A percentile compares a stretch with the other conserved stretches of the same genome.
These are phyloP conservation scores for Lacanobia wlatinum DNA, from an alignment of 2,888 invertebrate species.

Conservation along the genomic window DNA sequence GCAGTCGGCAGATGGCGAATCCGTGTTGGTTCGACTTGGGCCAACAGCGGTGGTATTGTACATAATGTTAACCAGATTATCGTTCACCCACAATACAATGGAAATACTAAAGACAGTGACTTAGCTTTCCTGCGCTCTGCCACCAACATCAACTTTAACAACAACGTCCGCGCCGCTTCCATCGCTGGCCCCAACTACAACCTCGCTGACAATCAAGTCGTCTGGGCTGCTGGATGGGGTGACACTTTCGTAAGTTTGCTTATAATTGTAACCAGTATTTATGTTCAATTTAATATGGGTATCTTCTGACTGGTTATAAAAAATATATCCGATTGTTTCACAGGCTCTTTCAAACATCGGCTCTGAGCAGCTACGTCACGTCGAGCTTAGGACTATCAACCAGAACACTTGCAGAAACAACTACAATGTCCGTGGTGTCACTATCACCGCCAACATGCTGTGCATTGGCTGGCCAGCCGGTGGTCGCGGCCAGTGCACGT, in stretches of 20 bases:
- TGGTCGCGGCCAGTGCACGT: conserved; percentile 75
- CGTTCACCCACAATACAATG: conserved; percentile 64
- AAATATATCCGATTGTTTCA: background rate
- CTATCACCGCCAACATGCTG: conserved; percentile 75
- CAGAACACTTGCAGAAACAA: conserved; percentile 66
- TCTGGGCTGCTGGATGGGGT: conserved; percentile 79
- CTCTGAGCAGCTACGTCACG: conserved; percentile 74
- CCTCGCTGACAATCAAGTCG: conserved; percentile 70
- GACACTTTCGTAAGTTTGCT: conserved; percentile 64
- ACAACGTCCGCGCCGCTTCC: conserved; percentile 45
- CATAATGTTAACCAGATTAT: conserved; percentile 53
- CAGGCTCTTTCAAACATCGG: conserved; percentile 58
- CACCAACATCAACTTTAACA: conserved; percentile 38
- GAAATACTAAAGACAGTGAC: conserved; percentile 64
- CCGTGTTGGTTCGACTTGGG: conserved; percentile 68
- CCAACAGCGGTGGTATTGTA: conserved; percentile 70
- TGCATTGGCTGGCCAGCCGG: conserved; percentile 75
- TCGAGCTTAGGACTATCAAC: conserved; percentile 72
- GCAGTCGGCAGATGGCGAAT: conserved; percentile 63
- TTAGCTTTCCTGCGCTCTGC: conserved; percentile 8
- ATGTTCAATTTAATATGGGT: too few relatives aligned
- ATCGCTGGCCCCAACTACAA: conserved; percentile 72
- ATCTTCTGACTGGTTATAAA: background rate
- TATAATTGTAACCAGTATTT: too few relatives aligned
- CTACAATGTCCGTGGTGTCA: conserved; percentile 60